Conservation (phyloP, 2,797 vertebrate genomes). For the Acridotheres tristis region DNA sequence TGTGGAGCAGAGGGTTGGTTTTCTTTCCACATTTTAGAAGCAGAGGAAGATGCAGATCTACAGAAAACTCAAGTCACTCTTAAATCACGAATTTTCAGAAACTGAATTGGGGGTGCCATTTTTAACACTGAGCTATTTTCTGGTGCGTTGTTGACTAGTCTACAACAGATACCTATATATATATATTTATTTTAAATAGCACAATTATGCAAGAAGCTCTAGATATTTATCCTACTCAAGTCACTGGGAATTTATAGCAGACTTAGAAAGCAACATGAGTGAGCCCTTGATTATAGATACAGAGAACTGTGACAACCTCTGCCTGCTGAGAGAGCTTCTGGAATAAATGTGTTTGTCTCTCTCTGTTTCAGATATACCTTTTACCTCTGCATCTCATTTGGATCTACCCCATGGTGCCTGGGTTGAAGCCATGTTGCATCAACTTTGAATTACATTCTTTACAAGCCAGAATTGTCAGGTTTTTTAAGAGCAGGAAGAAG, state of each 20-base stretch:
- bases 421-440: neutral
- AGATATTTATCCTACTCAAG: neutral
- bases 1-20: neutral
- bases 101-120: accelerated
- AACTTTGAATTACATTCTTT: neutral
- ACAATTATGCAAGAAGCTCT: neutral
- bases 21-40: neutral
- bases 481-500: neutral
- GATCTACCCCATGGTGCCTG: neutral
- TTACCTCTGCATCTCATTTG: neutral
- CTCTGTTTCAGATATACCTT: neutral
- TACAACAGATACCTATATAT: neutral
- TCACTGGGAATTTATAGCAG: neutral
- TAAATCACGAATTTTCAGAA: neutral
- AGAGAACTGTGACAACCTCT: neutral
- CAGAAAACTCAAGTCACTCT: neutral
- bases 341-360: neutral
- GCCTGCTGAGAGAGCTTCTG: neutral
- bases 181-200: neutral
- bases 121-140: neutral
- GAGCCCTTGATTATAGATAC: neutral
- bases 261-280: neutral
- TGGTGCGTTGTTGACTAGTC: neutral
- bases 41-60: neutral
- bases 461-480: neutral